phyloP scores from a whole-genome alignment of 2,797 vertebrate species.

The Danio choprae region DNA sequence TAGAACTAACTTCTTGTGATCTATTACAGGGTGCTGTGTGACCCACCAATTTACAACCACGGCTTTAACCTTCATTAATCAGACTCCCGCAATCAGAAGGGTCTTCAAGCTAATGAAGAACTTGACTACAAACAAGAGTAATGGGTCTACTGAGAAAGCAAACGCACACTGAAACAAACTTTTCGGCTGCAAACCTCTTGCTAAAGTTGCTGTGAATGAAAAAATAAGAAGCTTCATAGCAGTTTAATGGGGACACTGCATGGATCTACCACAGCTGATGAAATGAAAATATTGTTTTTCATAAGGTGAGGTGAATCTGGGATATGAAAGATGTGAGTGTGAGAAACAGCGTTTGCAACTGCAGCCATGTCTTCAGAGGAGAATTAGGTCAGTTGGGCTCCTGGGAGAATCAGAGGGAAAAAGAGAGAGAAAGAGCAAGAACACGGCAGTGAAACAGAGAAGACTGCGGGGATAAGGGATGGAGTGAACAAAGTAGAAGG shows the following conservation, averaged over 20 bases:
- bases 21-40: background rate
- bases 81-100: background rate
- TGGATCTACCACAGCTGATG: slow-evolving; percentile 14
- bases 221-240: background rate
- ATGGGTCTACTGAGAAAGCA: background rate
- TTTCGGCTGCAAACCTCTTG: background rate
- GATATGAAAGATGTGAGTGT: slow-evolving; percentile 33
- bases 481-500: slow-evolving; percentile 47
- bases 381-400: slow-evolving; percentile 63
- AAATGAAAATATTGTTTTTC: slow-evolving; percentile 26
- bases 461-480: slow-evolving; percentile 46
- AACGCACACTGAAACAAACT: slow-evolving; percentile 4
- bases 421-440: slow-evolving; percentile 39
- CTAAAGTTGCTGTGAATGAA: slow-evolving; percentile 11
- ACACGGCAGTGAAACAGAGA: slow-evolving; percentile 39
- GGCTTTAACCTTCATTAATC: slow-evolving; percentile 22
- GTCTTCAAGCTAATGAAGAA: slow-evolving; percentile 22
- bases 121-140: slow-evolving; percentile 13
- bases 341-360: slow-evolving; percentile 47
- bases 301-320: slow-evolving; percentile 30
- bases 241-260: slow-evolving; percentile 25
- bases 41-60: background rate
- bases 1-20: background rate
- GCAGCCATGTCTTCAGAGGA: slow-evolving; percentile 54
- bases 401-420: slow-evolving; percentile 55